Base-by-base conservation (phyloP, 2,797 vertebrate genomes). In the Peromyscus eremicus region DNA sequence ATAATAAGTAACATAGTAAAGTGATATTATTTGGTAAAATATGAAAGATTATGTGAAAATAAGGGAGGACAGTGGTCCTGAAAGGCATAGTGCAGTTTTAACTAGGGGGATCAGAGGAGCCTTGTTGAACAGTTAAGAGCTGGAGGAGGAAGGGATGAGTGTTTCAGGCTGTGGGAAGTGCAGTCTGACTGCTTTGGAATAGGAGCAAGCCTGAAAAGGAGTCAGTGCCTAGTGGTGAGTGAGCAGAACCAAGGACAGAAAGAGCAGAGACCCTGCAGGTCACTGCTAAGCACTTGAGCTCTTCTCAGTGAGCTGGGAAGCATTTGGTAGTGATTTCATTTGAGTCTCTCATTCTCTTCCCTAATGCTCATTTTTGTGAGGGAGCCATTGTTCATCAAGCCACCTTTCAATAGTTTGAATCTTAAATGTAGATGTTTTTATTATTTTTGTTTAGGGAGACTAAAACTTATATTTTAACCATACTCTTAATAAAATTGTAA, bases 381-480 rank as follows among this genome's bases (percentile, higher is more conserved):
- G 27, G 57, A 93, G 57, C 40, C 52, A 11, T 75, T 90, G 57
- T 40, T 95, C 85, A 27, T 88, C 77, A 94, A 80, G 4, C 52
- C 23, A 23, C 57, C 70, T 95, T 57, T 70, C 82, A 77, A 6
- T 32, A 91, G 23, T 75, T 40, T 73, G n/a, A 85, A 89, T 79
- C 55, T 77, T 90, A 77, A 92, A 55, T 95, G 29, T 43, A 64
- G 60, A 76, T 77, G 12, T 80, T 76, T 82, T 79, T 93, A 81
- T 6, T 62, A 70, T 43, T 76, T 91, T 94, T 85, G 2, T 95
- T 94, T 92, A 80, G 68, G 52, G 64, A 92, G 46, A 89, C 76
- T 60, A 80, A 86, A 91, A 52, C 60, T 84, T 89, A 6, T 76
- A 5, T 89, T 96, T 96, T 96, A 93, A 57, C 43, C 64, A 85